Evolutionary conservation across 2,113 vertebrate species (phyloP).

Genomic region (Melanocharis versteri): DNA sequence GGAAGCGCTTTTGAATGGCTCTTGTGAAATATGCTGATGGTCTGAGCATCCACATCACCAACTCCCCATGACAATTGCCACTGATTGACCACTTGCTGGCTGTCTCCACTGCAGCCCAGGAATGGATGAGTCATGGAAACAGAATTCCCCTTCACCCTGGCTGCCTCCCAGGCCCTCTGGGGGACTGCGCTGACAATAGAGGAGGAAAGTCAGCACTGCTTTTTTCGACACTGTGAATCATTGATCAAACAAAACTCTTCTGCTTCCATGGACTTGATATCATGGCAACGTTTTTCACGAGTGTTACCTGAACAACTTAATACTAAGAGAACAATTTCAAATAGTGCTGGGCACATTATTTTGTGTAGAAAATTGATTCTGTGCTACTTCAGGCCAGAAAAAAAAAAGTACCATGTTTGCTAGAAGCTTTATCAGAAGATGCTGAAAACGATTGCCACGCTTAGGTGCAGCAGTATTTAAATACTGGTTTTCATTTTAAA

Average conservation of each 20-base stretch:
- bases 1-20: background rate
- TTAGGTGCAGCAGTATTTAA: background rate
- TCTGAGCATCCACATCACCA: background rate
- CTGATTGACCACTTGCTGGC: conserved; percentile 15
- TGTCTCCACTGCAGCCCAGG: background rate
- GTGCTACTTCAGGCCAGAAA: background rate
- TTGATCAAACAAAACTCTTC: background rate
- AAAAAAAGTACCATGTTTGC: background rate
- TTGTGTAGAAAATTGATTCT: background rate
- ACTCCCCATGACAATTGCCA: conserved; percentile 41
- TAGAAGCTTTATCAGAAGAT: background rate
- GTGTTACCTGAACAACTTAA: background rate
- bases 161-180: background rate
- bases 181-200: background rate
- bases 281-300: background rate
- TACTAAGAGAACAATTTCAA: background rate
- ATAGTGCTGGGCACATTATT: background rate
- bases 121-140: conserved; percentile 29
- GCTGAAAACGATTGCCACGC: background rate
- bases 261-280: background rate
- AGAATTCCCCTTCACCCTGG: background rate
- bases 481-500: background rate
- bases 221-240: background rate
- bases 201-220: background rate
- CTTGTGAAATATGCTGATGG: conserved; percentile 42